Conservation (phyloP, 2,797 vertebrate species). For the Gobio occitaniae region DNA sequence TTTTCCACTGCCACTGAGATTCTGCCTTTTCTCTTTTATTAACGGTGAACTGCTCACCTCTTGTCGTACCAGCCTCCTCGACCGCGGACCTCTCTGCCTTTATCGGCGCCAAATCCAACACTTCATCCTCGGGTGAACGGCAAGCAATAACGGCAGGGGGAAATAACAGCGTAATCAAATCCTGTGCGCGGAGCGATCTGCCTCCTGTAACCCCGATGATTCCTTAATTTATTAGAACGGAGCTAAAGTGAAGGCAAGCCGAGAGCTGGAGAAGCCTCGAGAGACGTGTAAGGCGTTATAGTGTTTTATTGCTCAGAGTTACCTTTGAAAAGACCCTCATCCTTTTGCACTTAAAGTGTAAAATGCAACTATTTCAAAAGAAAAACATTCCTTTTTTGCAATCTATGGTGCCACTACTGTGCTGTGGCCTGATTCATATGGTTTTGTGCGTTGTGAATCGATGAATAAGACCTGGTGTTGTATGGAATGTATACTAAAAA, state of each 20-base stretch:
- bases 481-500: neutral
- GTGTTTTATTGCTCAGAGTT: constrained; percentile 77
- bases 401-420: neutral
- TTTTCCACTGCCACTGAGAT: constrained; percentile 56
- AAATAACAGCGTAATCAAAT: constrained; percentile 80
- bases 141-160: constrained; percentile 78
- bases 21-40: constrained; percentile 67
- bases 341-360: constrained; percentile 50
- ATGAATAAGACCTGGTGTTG: constrained; percentile 17
- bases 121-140: constrained; percentile 69
- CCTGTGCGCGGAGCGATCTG: constrained; percentile 72
- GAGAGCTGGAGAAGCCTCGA: constrained; percentile 56
- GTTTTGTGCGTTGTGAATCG: constrained; percentile 35
- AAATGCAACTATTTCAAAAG: constrained; percentile 33
- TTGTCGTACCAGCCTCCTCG: constrained; percentile 50
- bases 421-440: constrained; percentile 34
- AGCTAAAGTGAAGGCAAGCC: constrained; percentile 52
- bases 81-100: constrained; percentile 57
- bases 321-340: constrained; percentile 58
- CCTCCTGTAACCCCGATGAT: constrained; percentile 74
- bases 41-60: constrained; percentile 67
- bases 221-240: constrained; percentile 79
- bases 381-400: constrained; percentile 28
- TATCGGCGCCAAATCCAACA: constrained; percentile 60
- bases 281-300: constrained; percentile 67